Base-by-base conservation (phyloP, 2,888 invertebrate species). In the Molanna angustata region DNA sequence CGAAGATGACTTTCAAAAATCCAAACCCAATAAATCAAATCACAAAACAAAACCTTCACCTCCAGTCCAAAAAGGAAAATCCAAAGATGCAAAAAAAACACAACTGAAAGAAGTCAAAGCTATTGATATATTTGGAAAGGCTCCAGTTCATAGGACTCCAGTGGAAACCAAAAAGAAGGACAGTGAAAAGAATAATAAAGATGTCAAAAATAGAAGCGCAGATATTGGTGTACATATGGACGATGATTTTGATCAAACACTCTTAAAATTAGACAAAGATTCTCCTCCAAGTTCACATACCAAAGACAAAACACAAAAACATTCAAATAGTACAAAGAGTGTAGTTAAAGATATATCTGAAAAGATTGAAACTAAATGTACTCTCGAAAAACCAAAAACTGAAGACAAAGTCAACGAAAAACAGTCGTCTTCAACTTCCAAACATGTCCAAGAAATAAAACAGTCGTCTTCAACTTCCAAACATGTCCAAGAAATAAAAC, bases 181-280 rank as follows among this genome's bases (percentile, higher is more conserved):
- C 11, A 18, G 14, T 37, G 18, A 9, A 13, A 49, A 33, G 31
- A 31, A n/a, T 11, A 46, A 27, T 9, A 7, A 32, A 3, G 16
- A 13, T 19, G 13, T 33, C 18, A 22, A 14, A 16, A 50, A 27
- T n/a, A 43, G 31, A 43, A 65, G 64, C 20, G 57, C 66, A 19
- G 69, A 73, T 58, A 61, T 71, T 16, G 74, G 82, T 20, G 76
- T 82, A 61, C 85, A 85, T 65, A 78, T 80, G 62, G 80, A 87
- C 71, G 82, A 84, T 21, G 83, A 85, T 51, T 90, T 91, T 69
- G 84, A 84, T 63, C 77, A 80, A 61, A 85, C 85, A 14, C 69
- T 89, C 13, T 64, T 80, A 56, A 39, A 54, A 32, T 33, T 54
- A 41, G 54, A 54, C 20, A 19, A 31, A 40, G 40, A 40, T 17